Percentiles rank a stretch among this genome's conserved stretches.
Conservation (phyloP, 2,888 invertebrate genomes). For the Drosophila histrio region DNA sequence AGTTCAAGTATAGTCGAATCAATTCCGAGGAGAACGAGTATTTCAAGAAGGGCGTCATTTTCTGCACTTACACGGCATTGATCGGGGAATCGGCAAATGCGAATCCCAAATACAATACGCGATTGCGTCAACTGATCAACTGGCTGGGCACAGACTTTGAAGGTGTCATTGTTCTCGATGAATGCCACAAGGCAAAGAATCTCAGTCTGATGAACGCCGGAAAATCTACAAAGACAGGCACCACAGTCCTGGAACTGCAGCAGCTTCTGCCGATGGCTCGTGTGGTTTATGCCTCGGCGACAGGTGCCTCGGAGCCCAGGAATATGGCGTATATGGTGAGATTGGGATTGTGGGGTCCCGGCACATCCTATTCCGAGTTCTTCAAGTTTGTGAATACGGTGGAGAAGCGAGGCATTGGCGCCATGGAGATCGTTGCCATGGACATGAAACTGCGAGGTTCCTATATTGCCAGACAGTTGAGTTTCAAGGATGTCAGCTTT, state of each 20-base stretch:
- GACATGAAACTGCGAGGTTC: conserved; percentile 99
- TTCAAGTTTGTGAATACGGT: conserved; percentile 98
- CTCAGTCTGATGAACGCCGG: conserved; percentile 97
- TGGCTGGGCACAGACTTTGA: conserved; percentile 96
- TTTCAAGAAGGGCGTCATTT: conserved; percentile 97
- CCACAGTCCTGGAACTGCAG: conserved; percentile 97
- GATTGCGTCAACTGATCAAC: conserved; percentile 97
- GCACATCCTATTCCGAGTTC: conserved; percentile 97
- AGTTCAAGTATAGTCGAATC: conserved; percentile 99
- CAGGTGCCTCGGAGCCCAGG: conserved; percentile 98
- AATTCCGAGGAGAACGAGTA: conserved; percentile 89
- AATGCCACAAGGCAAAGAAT: conserved; percentile 99
- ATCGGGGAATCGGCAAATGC: conserved; percentile 97
- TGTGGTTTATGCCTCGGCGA: conserved; percentile 97
- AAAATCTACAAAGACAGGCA: conserved; percentile 98
- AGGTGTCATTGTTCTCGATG: conserved; percentile 99
- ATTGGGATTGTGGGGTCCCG: conserved; percentile 98
- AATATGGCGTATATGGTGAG: conserved; percentile 99
- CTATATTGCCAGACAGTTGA: conserved; percentile 99
- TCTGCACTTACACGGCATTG: conserved; percentile 98
- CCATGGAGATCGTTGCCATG: conserved; percentile 99
- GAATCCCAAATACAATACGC: conserved; percentile 89
- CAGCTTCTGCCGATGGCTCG: conserved; percentile 95
- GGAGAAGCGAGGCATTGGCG: conserved; percentile 98
- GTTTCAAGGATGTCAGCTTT: conserved; percentile 98